phyloP scores from a whole-genome alignment of 2,888 invertebrate genomes.

The Cacoxenus indagator region DNA sequence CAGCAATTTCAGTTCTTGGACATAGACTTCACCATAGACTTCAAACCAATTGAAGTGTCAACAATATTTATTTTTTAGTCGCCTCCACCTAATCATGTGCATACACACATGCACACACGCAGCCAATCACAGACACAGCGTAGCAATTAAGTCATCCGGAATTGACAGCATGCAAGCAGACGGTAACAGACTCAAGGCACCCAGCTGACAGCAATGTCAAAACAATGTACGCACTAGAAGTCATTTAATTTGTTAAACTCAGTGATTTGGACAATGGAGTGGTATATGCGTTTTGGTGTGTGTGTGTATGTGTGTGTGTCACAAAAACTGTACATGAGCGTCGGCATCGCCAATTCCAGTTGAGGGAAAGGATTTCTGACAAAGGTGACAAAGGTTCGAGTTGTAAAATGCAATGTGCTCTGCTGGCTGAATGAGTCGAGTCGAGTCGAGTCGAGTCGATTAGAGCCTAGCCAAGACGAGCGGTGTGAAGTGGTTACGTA shows the following conservation, averaged over 20 bases:
- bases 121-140: too few species aligned
- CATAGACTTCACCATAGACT: neutral
- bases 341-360: neutral
- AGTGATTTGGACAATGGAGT: conserved; percentile 59
- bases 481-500: too few species aligned
- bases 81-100: conserved; percentile 28
- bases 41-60: conserved; percentile 24
- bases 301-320: neutral
- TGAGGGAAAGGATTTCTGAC: neutral
- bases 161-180: neutral
- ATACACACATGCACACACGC: conserved; percentile 43
- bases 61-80: conserved; percentile 19
- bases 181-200: conserved; percentile 1
- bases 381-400: conserved; percentile 2
- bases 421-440: neutral
- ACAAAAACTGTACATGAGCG: too few species aligned
- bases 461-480: too few species aligned
- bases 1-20: conserved; percentile 48
- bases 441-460: neutral
- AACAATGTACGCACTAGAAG: conserved; percentile 66
- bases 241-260: conserved; percentile 71
- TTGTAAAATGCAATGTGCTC: neutral
- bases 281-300: conserved; percentile 17
- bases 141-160: neutral
- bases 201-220: conserved; percentile 54